Evolutionary conservation across 1,140 invertebrate species (phyloP), one percentile per base, ranked within the genome.

Genomic region (Drosophila triauraria): DNA sequence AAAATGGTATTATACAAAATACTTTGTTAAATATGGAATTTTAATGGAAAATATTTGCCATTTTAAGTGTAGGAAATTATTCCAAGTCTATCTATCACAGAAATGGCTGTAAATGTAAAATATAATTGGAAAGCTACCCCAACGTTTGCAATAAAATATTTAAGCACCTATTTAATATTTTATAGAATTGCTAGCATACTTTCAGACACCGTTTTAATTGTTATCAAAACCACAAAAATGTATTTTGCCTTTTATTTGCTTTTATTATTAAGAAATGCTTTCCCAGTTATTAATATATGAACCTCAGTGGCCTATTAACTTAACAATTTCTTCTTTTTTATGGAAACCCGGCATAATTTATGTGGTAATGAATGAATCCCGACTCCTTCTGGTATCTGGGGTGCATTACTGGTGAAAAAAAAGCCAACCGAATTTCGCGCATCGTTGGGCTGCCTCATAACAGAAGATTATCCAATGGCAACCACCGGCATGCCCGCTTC

Each of bases 401-500:
- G 13, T 53, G 17, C 17, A 38, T 42, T 23, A 57, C 23, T 54
- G 35, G 12, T 35, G 4, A 20, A 13, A 44, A 51, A 25, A 69
- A 69, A 27, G 27, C 23, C 62, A 53, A n/a, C 46, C 46, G 12
- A 69, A 53, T 53, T 53, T 43, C 62, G 65, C 80, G 54, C 69
- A 58, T 67, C 61, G 78, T 44, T 58, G 59, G 48, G 38, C 68
- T 32, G 44, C 43, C 67, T 72, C 54, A 72, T 72, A 72, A 60
- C 53, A 43, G 85, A 30, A 72, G 85, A 90, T 90, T 85, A 88
- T 90, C 85, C 85, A 85, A 90, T 88, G 78, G 85, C 81, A 88
- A 90, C 85, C 78, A 62, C 46, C 48, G 54, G 13, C 17, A 56
- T 42, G 1, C 62, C 51, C 20, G 23, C 67, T 65, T 51, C 46